Evolutionary conservation across 2,888 invertebrate genomes (phyloP).

Genomic region (Endomychus coccineus): DNA sequence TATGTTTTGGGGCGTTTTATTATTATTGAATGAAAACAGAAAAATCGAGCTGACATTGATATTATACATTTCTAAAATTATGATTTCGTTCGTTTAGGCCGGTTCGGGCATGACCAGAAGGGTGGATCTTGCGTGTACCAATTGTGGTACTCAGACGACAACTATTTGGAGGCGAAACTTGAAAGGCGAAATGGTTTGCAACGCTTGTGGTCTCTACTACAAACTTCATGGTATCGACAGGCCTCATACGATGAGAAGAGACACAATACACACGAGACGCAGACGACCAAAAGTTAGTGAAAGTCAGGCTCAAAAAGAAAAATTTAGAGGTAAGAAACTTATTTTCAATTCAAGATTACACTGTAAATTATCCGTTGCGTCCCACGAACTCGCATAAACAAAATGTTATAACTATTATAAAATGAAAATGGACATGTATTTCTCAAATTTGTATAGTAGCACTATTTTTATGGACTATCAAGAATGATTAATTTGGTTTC

Average conservation of each 20-base stretch:
- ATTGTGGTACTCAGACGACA: constrained; percentile 95
- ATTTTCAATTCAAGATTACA: constrained; percentile 1
- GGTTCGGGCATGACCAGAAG: constrained; percentile 44
- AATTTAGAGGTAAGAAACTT: constrained; percentile 15
- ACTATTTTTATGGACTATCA: too few relatives aligned
- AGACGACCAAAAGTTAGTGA: constrained; percentile 72
- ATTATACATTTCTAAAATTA: too few relatives aligned
- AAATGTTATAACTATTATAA: too few relatives aligned
- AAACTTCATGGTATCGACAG: constrained; percentile 92
- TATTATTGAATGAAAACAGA: not conserved
- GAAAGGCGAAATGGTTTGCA: constrained; percentile 97
- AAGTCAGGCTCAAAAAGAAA: constrained; percentile 26
- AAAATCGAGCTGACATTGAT: too few relatives aligned
- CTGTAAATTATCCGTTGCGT: constrained; percentile 1
- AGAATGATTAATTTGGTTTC: too few relatives aligned
- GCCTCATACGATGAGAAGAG: constrained; percentile 91
- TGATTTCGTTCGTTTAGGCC: constrained; percentile 6
- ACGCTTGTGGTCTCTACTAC: constrained; percentile 96
- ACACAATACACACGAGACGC: constrained; percentile 91
- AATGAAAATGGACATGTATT: too few relatives aligned
- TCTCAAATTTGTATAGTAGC: too few relatives aligned
- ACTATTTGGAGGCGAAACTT: constrained; percentile 96
- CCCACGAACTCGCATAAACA: too few relatives aligned
- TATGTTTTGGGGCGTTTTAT: too few relatives aligned
- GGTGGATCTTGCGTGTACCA: constrained; percentile 86